Percentiles rank a stretch among this genome's conserved stretches.
phyloP scores from a whole-genome alignment of 64 coral and sea anemone genomes.

The Orbicella faveolata region DNA sequence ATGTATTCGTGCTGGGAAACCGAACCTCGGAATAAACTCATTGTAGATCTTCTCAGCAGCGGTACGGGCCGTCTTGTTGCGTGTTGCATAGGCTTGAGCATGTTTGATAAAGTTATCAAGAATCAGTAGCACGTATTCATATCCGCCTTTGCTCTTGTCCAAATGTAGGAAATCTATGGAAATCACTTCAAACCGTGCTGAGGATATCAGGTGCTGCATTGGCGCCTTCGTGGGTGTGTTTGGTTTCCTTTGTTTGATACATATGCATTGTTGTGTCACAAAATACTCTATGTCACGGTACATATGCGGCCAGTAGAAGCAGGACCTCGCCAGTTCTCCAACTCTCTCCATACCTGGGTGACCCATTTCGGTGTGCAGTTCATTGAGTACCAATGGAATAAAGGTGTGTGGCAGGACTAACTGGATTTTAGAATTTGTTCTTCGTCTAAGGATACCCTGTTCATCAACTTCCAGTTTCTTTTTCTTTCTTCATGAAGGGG shows the following conservation, averaged over 20 bases:
- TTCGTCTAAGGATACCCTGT: background rate
- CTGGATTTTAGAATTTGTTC: background rate
- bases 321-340: conserved; percentile 14
- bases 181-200: conserved; percentile 60
- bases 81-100: conserved; percentile 54
- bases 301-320: too few relatives aligned
- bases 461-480: background rate
- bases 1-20: conserved; percentile 1
- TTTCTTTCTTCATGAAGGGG: conserved; percentile 12
- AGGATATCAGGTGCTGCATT: conserved; percentile 26
- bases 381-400: conserved; percentile 24
- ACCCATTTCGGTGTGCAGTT: conserved; percentile 61
- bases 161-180: conserved; percentile 59
- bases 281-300: too few relatives aligned
- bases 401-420: background rate
- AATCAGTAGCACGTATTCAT: conserved; percentile 59
- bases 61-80: too few relatives aligned
- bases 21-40: background rate
- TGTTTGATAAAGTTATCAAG: conserved; percentile 52
- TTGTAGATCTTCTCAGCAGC: too few relatives aligned
- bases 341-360: conserved; percentile 49
- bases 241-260: too few relatives aligned
- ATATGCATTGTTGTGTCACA: too few relatives aligned
- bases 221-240: background rate
- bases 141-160: background rate